Evolutionary conservation across 2,888 invertebrate species (phyloP).

Genomic region (Limnephilus rhombicus): DNA sequence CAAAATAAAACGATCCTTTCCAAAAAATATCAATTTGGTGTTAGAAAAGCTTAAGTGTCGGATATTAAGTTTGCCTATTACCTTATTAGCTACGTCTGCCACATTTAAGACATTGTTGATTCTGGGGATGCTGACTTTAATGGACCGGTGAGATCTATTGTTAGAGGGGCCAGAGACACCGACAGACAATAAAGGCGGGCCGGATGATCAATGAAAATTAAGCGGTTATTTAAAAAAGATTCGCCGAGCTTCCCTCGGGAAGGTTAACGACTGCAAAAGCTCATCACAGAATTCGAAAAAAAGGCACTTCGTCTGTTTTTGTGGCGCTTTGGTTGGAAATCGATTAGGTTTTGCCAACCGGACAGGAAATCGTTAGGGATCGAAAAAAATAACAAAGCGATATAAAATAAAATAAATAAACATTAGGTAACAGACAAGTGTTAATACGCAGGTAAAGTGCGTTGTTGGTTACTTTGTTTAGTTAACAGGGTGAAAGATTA

Average conservation of each 20-base stretch:
- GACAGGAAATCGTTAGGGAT: constrained; percentile 51
- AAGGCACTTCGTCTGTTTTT: constrained; percentile 47
- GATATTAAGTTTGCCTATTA: constrained; percentile 28
- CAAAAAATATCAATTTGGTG: constrained; percentile 20
- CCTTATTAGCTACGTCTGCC: constrained; percentile 49
- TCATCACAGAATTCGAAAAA: constrained; percentile 57
- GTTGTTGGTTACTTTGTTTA: background rate
- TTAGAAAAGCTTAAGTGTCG: background rate
- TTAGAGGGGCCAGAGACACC: constrained; percentile 38
- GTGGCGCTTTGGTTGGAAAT: constrained; percentile 39
- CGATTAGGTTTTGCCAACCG: constrained; percentile 43
- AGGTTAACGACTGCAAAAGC: constrained; percentile 62
- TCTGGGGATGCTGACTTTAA: constrained; percentile 51
- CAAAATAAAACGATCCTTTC: background rate
- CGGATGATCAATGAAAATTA: constrained; percentile 66
- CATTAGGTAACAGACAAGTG: background rate
- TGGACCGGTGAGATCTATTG: constrained; percentile 52
- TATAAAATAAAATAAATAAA: background rate
- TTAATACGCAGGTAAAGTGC: background rate
- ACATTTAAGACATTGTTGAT: constrained; percentile 42
- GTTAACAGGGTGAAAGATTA: too few relatives aligned
- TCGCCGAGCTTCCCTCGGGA: constrained; percentile 61
- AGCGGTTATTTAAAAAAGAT: constrained; percentile 66
- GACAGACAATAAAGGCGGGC: constrained; percentile 47
- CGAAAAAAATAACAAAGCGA: background rate